Conservation (phyloP, 2,888 invertebrate species). For the Frankliniella fusca region DNA sequence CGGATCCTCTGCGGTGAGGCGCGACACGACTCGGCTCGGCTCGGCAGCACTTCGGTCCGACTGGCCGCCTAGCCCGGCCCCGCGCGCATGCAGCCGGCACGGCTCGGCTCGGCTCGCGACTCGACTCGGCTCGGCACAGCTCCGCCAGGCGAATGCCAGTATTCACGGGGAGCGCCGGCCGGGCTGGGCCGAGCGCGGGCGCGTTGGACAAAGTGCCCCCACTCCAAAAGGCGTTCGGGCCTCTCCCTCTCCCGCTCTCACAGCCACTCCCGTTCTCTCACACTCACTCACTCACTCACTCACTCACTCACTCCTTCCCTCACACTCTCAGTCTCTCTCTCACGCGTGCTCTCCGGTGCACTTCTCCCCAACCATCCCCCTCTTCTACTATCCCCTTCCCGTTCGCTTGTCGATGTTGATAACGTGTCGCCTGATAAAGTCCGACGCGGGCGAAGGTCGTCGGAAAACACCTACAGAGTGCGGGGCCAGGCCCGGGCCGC, state of each 20-base stretch:
- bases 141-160: too few relatives aligned
- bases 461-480: background rate
- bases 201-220: background rate
- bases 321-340: background rate
- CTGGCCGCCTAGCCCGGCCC: background rate
- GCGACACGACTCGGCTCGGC: background rate
- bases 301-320: background rate
- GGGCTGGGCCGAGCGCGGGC: background rate
- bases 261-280: background rate
- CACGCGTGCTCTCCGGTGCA: background rate
- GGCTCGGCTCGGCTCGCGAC: background rate
- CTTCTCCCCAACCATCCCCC: background rate
- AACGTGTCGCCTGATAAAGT: background rate
- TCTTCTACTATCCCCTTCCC: background rate
- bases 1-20: too few relatives aligned
- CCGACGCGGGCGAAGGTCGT: background rate
- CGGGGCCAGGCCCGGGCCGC: background rate
- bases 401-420: slow-evolving; percentile 6
- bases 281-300: background rate
- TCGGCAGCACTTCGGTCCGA: background rate
- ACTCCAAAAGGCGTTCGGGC: background rate
- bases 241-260: background rate
- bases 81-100: background rate
- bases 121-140: background rate
- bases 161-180: background rate